phyloP scores from a whole-genome alignment of 2,888 invertebrate species.

The Tenthredo amoena region DNA sequence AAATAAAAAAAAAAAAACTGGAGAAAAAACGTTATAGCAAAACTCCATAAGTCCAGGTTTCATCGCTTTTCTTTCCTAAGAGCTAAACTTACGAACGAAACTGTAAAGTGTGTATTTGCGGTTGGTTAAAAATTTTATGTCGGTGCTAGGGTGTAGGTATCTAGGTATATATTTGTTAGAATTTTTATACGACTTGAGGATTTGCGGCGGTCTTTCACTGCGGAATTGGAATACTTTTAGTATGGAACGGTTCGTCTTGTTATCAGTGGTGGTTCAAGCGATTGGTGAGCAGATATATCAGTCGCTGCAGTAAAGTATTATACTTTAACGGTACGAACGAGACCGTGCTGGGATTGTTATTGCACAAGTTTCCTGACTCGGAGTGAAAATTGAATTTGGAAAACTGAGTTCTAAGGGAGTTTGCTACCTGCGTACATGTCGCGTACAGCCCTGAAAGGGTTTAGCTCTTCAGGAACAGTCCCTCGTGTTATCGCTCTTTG shows the following conservation, averaged over 20 bases:
- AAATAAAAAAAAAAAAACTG: neutral
- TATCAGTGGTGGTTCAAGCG: constrained; percentile 32
- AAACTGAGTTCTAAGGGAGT: neutral
- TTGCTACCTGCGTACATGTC: neutral
- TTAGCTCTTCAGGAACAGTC: neutral
- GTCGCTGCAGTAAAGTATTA: constrained; percentile 21
- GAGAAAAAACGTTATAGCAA: neutral
- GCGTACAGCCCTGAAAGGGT: neutral
- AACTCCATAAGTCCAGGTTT: neutral
- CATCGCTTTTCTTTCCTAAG: neutral
- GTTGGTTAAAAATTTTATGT: constrained; percentile 29
- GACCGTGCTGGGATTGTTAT: constrained; percentile 4
- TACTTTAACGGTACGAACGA: constrained; percentile 10
- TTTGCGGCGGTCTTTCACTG: constrained; percentile 18
- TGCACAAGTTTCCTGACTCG: constrained; percentile 7
- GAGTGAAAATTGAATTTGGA: constrained; percentile 26
- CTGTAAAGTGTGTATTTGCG: constrained; percentile 21
- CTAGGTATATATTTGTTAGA: neutral
- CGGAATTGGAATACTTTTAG: constrained; percentile 31
- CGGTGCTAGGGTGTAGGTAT: neutral
- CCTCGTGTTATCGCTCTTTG: neutral
- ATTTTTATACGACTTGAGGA: constrained; percentile 31
- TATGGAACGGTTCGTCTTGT: constrained; percentile 7
- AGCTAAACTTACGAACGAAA: neutral
- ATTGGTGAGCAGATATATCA: constrained; percentile 9